phyloP scores from a whole-genome alignment of 2,797 vertebrate genomes.

The Choloepus didactylus region DNA sequence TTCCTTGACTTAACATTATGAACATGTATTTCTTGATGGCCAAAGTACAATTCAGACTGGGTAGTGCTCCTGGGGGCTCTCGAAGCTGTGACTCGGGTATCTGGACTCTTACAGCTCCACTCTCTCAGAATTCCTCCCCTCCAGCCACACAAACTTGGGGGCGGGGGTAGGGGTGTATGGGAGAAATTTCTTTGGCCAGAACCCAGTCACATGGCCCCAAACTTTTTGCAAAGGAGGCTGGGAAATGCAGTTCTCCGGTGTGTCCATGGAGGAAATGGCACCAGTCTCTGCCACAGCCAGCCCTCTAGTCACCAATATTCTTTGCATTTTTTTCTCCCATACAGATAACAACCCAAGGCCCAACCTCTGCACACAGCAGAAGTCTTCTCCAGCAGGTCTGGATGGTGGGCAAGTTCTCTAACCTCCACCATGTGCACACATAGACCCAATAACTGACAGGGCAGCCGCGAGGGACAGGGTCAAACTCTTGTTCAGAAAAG shows the following conservation, averaged over 20 bases:
- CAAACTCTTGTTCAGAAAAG: background rate
- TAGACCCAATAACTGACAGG: fast-evolving
- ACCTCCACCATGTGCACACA: background rate
- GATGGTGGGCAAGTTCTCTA: background rate
- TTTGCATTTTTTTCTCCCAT: background rate
- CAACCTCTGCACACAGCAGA: no score
- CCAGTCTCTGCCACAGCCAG: background rate
- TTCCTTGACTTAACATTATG: fast-evolving
- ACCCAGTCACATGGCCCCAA: background rate
- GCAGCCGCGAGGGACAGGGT: background rate
- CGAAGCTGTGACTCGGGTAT: fast-evolving
- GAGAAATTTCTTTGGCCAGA: background rate
- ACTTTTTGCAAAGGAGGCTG: background rate
- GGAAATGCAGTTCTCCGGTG: background rate
- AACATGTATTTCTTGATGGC: background rate
- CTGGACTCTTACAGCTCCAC: background rate
- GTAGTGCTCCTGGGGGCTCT: fast-evolving
- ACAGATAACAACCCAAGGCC: background rate
- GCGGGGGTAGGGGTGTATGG: no score
- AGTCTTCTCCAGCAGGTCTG: background rate
- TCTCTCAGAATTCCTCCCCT: background rate
- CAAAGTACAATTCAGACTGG: background rate
- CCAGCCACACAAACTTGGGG: background rate
- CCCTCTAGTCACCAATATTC: background rate
- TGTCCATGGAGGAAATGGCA: no score